Evolutionary conservation across 2,797 vertebrate species (phyloP), one percentile per base, ranked within the genome.

Genomic region (Ibycter americanus): DNA sequence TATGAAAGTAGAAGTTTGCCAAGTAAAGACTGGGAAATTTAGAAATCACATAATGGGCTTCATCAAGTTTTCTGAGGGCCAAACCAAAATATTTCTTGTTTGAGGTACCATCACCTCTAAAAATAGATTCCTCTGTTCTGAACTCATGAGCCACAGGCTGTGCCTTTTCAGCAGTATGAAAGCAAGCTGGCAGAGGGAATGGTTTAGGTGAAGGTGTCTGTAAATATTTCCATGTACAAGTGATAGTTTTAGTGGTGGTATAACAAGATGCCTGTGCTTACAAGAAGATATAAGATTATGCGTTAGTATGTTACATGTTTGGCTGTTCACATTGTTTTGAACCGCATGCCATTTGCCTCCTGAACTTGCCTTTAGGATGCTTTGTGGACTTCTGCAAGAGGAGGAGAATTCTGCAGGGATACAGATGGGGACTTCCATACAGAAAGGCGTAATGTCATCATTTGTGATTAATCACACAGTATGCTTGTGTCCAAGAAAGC

Each of bases 261-360:
- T 32, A 55, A 38, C 7, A 6, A 4, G 52, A 21, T 20, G 25
- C 8, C 36, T 55, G 32, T 34, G 68, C 32, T 25, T 56, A 56
- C 7, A 38, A 42, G 46, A 66, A 77, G 31, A 8, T 13, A 8
- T 16, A 47, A 34, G 26, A 38, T 76, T 18, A 9, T 47, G n/a
- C 21, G 6, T 5, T 55, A 56, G 7, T 34, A 18, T 8, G 6
- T 80, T 89, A 42, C 0, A 0, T 19, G 8, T 46, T 59, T 68
- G 32, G 7, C 42, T 67, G 11, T 71, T 65, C 29, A 2, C 1
- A 1, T 38, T 52, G n/a, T 29, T 23, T 59, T 34, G 36, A 59
- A 59, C 23, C 23, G 36, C 26, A n/a, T 38, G 23, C 31, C 16
- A 2, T 68, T 72, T 42, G 22, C 31, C 36, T 80, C 63, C 54